These are phyloP conservation scores for Catocala fraxini DNA, from an alignment of 2,888 invertebrate genomes.

Conservation along the genomic window DNA sequence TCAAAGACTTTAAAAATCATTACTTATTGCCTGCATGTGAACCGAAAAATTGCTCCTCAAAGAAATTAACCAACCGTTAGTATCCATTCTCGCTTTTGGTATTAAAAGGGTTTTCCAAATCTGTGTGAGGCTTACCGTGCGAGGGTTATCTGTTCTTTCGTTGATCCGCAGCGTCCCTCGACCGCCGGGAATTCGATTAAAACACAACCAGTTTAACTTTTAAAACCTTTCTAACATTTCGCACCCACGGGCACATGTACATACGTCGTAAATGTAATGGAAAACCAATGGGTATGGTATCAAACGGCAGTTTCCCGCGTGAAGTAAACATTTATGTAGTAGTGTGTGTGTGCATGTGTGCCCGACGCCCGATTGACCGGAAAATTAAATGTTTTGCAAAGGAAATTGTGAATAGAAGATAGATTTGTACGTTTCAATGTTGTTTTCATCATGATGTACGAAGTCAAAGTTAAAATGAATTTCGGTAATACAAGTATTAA, in stretches of 20 bases:
- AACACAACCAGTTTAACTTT: conserved; percentile 70
- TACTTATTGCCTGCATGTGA: not conserved
- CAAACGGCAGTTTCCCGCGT: conserved; percentile 43
- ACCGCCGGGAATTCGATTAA: conserved; percentile 72
- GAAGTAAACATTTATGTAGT: conserved; percentile 13
- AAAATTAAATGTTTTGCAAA: conserved; percentile 32
- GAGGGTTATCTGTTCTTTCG: conserved; percentile 36
- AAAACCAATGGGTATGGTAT: conserved; percentile 56
- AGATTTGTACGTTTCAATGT: conserved; percentile 4
- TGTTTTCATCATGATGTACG: conserved; percentile 1
- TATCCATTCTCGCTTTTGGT: not conserved
- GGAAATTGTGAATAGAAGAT: conserved; percentile 11
- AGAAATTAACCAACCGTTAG: conserved; percentile 4
- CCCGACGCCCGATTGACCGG: conserved; percentile 37
- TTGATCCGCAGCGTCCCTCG: conserved; percentile 36
- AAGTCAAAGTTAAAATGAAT: not conserved
- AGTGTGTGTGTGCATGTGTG: conserved; percentile 9
- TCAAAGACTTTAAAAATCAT: not conserved
- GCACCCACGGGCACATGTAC: conserved; percentile 49
- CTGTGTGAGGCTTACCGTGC: conserved; percentile 24
- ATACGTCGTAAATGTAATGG: conserved; percentile 62
- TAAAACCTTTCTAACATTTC: conserved; percentile 67
- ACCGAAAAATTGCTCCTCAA: conserved; percentile 5
- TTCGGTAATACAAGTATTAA: too few relatives aligned
- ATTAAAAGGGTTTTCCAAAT: conserved; percentile 25